A percentile compares a stretch with the other conserved stretches of the same genome.
Conservation (phyloP, 1,140 invertebrate species). For the Sycophaga agraensis region DNA sequence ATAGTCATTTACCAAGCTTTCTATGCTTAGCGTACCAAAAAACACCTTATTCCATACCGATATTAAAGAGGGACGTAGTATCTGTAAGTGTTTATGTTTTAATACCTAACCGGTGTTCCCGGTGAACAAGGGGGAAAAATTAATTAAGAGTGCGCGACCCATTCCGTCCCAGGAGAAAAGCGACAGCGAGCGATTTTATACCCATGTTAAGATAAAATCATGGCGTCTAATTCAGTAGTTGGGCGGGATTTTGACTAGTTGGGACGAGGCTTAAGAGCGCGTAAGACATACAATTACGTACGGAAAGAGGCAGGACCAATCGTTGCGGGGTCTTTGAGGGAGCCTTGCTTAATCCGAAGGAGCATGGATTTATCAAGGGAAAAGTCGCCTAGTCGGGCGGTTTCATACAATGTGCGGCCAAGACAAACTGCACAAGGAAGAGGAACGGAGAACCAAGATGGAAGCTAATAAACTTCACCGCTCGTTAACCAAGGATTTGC, state of each 20-base stretch:
- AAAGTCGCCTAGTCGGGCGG: slow-evolving; percentile 3
- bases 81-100: too few relatives aligned
- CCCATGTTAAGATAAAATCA: too few relatives aligned
- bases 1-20: too few relatives aligned
- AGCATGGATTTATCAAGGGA: slow-evolving; percentile 24
- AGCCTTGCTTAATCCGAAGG: background rate
- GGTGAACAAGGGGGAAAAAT: too few relatives aligned
- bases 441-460: background rate
- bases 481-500: slow-evolving; percentile 47
- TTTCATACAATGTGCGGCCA: background rate
- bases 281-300: slow-evolving; percentile 21
- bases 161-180: too few relatives aligned
- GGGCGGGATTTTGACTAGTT: too few relatives aligned
- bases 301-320: background rate
- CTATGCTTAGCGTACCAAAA: too few relatives aligned
- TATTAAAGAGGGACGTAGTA: too few relatives aligned
- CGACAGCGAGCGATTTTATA: too few relatives aligned
- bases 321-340: slow-evolving; percentile 5
- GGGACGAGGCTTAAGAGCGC: background rate
- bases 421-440: slow-evolving; percentile 11
- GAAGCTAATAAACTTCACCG: slow-evolving; percentile 30
- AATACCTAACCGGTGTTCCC: too few relatives aligned
- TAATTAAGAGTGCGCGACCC: too few relatives aligned
- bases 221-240: slow-evolving; percentile 3
- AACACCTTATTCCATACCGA: too few relatives aligned